Conservation (phyloP, 2,113 vertebrate genomes). For the Oncorhynchus clarkii region DNA sequence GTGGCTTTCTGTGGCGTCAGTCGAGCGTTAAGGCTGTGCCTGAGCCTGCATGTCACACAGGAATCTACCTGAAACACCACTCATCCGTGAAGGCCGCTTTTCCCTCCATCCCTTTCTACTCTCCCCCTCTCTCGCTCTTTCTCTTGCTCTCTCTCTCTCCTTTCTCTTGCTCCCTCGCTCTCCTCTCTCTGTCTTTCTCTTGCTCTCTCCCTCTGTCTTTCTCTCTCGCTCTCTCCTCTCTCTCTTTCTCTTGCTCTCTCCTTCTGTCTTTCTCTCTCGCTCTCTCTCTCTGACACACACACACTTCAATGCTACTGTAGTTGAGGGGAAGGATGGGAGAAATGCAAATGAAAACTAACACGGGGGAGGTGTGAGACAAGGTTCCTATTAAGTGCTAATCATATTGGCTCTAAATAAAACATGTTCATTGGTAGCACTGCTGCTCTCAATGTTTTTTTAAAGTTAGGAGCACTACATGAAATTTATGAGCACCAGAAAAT, state of each 20-base stretch:
- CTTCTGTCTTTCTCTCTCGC: neutral
- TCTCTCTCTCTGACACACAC: too few species aligned
- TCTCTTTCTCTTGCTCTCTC: neutral
- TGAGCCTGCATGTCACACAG: slow-evolving; percentile 57
- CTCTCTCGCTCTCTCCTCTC: neutral
- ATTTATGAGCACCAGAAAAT: too few species aligned
- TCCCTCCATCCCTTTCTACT: slow-evolving; percentile 20
- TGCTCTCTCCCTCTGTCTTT: neutral
- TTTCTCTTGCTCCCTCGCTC: too few species aligned
- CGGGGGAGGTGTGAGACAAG: too few species aligned
- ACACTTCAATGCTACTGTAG: neutral
- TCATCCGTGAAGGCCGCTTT: slow-evolving; percentile 58
- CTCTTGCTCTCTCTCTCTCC: too few species aligned
- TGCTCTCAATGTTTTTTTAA: too few species aligned
- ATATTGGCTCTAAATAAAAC: too few species aligned
- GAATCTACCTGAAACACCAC: slow-evolving; percentile 59
- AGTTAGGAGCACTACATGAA: too few species aligned
- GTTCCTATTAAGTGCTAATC: too few species aligned
- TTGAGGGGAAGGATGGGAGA: slow-evolving; percentile 25
- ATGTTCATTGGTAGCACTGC: too few species aligned
- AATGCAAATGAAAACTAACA: neutral
- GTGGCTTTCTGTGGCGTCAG: slow-evolving; percentile 35
- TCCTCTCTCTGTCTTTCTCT: too few species aligned
- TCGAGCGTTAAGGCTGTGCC: neutral
- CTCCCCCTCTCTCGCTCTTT: neutral